Evolutionary conservation across 1,140 invertebrate species (phyloP).

Genomic region (Diprion similis): DNA sequence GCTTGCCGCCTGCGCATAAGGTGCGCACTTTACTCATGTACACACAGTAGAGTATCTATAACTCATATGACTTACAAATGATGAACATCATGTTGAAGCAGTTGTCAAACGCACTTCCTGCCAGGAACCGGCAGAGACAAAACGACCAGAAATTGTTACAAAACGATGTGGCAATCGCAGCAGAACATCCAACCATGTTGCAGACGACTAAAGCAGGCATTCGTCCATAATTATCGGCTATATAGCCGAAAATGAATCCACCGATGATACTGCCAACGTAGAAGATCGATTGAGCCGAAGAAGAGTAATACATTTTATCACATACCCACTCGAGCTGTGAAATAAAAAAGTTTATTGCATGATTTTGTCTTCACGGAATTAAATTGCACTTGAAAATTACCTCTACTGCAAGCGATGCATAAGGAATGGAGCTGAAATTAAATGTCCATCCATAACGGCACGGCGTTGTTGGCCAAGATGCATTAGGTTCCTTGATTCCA

Average conservation of each 20-base stretch:
- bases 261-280: conserved; percentile 46
- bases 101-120: conserved; percentile 81
- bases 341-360: background rate
- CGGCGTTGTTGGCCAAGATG: conserved; percentile 64
- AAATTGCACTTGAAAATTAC: conserved; percentile 47
- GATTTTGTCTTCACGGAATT: background rate
- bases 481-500: conserved; percentile 62
- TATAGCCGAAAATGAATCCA: conserved; percentile 39
- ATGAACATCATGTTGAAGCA: conserved; percentile 89
- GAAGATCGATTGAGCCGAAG: conserved; percentile 72
- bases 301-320: conserved; percentile 70
- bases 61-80: conserved; percentile 66
- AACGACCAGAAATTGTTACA: conserved; percentile 72
- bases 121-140: conserved; percentile 74
- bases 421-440: conserved; percentile 72
- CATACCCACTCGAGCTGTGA: conserved; percentile 78
- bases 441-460: conserved; percentile 73
- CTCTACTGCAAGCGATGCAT: conserved; percentile 74
- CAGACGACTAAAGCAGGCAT: conserved; percentile 58
- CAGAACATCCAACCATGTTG: conserved; percentile 73
- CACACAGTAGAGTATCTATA: conserved; percentile 38
- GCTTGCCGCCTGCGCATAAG: no score
- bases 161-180: conserved; percentile 73
- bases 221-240: conserved; percentile 46
- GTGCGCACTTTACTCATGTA: no score